Conservation (phyloP, 2,888 invertebrate genomes). For the Lacanobia oleracea region DNA sequence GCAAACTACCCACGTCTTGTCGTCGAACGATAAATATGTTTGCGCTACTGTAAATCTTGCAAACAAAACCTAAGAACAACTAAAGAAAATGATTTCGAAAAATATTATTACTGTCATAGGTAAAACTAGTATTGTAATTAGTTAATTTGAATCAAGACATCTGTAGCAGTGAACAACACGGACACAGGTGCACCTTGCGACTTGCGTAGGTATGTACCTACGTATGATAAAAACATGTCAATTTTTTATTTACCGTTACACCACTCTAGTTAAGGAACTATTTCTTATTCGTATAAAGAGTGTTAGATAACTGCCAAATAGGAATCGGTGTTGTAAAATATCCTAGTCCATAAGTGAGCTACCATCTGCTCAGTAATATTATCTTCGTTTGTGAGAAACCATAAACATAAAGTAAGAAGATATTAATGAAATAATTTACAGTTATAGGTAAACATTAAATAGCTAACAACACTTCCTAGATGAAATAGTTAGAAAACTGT, state of each 20-base stretch:
- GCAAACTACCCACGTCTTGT: conserved; percentile 17
- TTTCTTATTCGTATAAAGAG: conserved; percentile 77
- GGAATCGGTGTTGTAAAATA: conserved; percentile 87
- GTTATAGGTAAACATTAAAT: conserved; percentile 48
- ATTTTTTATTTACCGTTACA: conserved; percentile 80
- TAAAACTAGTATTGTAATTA: conserved; percentile 20
- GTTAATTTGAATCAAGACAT: conserved; percentile 30
- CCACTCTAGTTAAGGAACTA: conserved; percentile 71
- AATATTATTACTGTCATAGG: conserved; percentile 21
- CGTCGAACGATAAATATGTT: conserved; percentile 30
- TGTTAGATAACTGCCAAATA: conserved; percentile 89
- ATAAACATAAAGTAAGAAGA: conserved; percentile 38
- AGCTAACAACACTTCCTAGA: conserved; percentile 53
- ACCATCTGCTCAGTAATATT: conserved; percentile 64
- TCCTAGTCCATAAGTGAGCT: conserved; percentile 83
- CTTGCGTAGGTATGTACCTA: conserved; percentile 36
- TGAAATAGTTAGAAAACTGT: conserved; percentile 49
- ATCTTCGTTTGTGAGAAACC: conserved; percentile 48
- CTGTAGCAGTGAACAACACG: conserved; percentile 30
- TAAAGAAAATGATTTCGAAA: not conserved
- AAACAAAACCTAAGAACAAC: conserved; percentile 17
- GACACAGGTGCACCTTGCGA: conserved; percentile 45
- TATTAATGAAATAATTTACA: conserved; percentile 48
- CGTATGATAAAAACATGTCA: conserved; percentile 73
- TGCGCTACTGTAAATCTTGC: conserved; percentile 14